Percentiles rank a stretch among this genome's conserved stretches.
Evolutionary conservation across 2,797 vertebrate genomes (phyloP).

Genomic region (Erethizon dorsatum): DNA sequence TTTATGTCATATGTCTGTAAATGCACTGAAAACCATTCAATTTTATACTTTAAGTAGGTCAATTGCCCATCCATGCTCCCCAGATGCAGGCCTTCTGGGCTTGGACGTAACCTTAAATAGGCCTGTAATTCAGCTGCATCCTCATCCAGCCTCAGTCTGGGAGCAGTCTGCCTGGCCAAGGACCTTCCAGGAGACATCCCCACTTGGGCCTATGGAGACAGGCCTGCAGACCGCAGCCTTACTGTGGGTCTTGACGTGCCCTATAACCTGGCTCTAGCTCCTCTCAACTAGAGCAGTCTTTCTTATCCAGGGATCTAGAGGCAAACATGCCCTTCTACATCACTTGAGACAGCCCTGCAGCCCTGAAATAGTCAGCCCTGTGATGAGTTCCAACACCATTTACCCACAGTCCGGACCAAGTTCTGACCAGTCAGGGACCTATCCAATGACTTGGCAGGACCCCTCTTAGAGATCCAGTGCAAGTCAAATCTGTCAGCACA

Average conservation of each 20-base stretch:
- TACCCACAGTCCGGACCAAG: background rate
- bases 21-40: background rate
- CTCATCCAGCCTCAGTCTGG: background rate
- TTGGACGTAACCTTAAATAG: background rate
- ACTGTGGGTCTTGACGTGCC: background rate
- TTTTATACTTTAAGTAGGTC: background rate
- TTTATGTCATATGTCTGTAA: background rate
- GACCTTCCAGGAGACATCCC: background rate
- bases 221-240: background rate
- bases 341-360: background rate
- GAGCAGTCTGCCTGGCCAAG: background rate
- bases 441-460: background rate
- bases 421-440: background rate
- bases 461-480: background rate
- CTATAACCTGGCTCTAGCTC: background rate
- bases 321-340: background rate
- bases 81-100: background rate
- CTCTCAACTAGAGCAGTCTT: background rate
- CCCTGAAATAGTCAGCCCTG: background rate
- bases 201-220: background rate
- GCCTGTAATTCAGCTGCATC: background rate
- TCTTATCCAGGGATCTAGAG: background rate
- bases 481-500: background rate
- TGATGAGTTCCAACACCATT: background rate
- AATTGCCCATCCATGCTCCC: background rate